Conservation (phyloP, 2,113 vertebrate genomes). For the Peromyscus polionotus region DNA sequence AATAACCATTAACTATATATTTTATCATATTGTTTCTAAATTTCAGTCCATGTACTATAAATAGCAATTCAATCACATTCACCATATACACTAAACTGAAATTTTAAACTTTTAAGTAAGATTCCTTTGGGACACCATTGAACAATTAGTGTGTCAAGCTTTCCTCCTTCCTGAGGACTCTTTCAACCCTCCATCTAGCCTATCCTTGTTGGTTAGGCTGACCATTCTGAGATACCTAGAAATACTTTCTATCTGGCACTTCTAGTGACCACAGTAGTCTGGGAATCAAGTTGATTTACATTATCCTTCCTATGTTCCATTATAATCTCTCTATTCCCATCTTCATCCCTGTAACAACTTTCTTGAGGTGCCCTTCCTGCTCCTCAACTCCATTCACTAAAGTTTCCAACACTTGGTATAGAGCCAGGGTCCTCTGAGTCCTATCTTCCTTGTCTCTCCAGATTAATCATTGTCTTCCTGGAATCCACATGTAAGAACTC, state of each 20-base stretch:
- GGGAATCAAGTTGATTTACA: background rate
- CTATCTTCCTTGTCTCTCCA: background rate
- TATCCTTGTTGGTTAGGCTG: no score
- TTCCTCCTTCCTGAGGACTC: background rate
- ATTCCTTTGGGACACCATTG: no score
- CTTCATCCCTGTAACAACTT: background rate
- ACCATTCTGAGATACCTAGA: background rate
- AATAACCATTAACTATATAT: background rate
- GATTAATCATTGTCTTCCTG: background rate
- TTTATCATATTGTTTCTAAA: background rate
- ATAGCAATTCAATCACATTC: background rate
- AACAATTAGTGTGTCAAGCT: background rate
- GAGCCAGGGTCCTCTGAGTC: fast-evolving
- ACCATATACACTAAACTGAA: background rate
- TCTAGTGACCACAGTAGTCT: background rate
- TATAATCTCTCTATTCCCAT: background rate
- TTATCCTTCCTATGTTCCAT: no score
- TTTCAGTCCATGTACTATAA: background rate
- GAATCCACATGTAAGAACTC: background rate
- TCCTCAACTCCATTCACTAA: background rate
- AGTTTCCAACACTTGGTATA: background rate
- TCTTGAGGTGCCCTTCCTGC: background rate
- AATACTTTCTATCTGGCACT: background rate
- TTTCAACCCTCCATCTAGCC: background rate
- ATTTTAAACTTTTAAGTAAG: background rate